Percentiles rank a stretch among this genome's conserved stretches.
phyloP scores from a whole-genome alignment of 2,113 vertebrate species.

The Labeo catla region DNA sequence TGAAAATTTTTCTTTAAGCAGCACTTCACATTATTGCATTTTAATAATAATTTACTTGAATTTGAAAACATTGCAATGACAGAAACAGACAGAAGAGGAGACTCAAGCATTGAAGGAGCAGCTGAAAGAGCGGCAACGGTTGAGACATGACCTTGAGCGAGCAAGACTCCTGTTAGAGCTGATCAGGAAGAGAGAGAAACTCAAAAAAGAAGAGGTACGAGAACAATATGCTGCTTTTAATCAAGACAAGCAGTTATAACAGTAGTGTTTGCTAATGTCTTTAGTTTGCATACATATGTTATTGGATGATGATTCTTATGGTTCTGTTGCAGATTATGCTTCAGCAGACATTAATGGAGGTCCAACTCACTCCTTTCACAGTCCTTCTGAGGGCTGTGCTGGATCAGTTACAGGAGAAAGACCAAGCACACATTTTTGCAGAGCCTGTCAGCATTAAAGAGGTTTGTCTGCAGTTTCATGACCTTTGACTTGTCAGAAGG shows the following conservation, averaged over 20 bases:
- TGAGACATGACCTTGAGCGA: conserved; percentile 94
- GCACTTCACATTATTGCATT: not conserved
- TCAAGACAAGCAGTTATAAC: not conserved
- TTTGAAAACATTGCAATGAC: conserved; percentile 43
- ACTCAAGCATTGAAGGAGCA: conserved; percentile 91
- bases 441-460: conserved; percentile 92
- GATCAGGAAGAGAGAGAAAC: conserved; percentile 95
- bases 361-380: conserved; percentile 92
- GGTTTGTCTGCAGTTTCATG: conserved; percentile 71
- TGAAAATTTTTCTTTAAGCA: not conserved
- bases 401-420: conserved; percentile 93
- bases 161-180: conserved; percentile 91
- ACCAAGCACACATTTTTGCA: conserved; percentile 91
- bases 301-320: not conserved
- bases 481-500: not conserved
- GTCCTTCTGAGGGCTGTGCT: conserved; percentile 87
- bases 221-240: not conserved
- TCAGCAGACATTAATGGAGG: conserved; percentile 90
- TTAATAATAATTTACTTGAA: not conserved
- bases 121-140: conserved; percentile 93
- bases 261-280: not conserved
- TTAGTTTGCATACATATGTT: not conserved
- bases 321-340: conserved; percentile 83
- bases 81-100: conserved; percentile 92
- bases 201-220: conserved; percentile 94